phyloP scores from a whole-genome alignment of 2,888 invertebrate species.

The Thereva nobilitata region DNA sequence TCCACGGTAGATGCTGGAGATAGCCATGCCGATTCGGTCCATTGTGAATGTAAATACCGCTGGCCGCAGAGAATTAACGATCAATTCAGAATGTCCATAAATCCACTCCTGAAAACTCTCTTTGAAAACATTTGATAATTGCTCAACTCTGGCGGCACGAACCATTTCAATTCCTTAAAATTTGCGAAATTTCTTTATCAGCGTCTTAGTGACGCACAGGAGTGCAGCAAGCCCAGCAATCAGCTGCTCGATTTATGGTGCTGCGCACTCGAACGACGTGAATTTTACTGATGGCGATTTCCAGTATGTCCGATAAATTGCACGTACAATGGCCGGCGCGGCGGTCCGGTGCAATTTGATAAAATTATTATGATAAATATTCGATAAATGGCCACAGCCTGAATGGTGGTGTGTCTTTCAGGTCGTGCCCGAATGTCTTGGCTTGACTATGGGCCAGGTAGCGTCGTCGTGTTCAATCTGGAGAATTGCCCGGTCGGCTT shows the following conservation, averaged over 20 bases:
- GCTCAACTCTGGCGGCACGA: too few relatives aligned
- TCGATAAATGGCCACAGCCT: conserved; percentile 19
- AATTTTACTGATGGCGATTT: conserved; percentile 20
- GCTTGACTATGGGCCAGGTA: too few relatives aligned
- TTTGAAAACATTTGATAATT: too few relatives aligned
- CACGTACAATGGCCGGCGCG: conserved; percentile 9
- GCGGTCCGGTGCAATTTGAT: conserved; percentile 27
- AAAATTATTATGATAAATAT: conserved; percentile 34
- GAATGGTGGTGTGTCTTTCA: conserved; percentile 15
- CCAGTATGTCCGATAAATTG: conserved; percentile 24
- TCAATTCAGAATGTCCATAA: too few relatives aligned
- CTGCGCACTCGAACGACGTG: conserved; percentile 8
- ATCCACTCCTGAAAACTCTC: too few relatives aligned
- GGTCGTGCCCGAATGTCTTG: conserved; percentile 4
- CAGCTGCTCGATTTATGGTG: conserved; percentile 16
- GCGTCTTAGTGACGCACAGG: conserved; percentile 16
- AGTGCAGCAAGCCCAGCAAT: background rate
- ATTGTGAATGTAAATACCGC: too few relatives aligned
- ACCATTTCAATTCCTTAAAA: background rate
- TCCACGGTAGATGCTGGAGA: too few relatives aligned
- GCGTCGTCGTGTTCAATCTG: too few relatives aligned
- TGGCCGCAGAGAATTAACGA: too few relatives aligned
- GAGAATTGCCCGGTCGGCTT: background rate
- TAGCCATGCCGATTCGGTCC: too few relatives aligned
- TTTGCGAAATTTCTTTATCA: conserved; percentile 22